Conservation (phyloP, 2,797 vertebrate genomes). For the Anniella stebbinsi region DNA sequence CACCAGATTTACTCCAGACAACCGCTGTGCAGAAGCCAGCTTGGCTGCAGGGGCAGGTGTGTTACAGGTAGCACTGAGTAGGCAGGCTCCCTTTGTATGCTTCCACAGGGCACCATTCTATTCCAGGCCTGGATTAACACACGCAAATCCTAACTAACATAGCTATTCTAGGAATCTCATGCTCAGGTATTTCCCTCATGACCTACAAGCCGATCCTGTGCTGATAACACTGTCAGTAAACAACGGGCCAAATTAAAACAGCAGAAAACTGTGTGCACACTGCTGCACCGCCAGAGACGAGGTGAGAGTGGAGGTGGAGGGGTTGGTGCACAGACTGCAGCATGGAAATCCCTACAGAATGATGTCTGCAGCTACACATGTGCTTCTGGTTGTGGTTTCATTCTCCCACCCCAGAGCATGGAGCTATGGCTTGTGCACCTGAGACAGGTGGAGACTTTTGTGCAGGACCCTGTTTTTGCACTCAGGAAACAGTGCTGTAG, state of each 20-base stretch:
- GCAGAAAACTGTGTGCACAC: too few relatives aligned
- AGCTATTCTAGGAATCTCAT: conserved; percentile 19
- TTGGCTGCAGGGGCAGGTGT: background rate
- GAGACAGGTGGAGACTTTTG: background rate
- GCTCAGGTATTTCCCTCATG: background rate
- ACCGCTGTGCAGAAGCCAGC: background rate
- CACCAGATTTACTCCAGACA: background rate
- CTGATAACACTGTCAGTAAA: background rate
- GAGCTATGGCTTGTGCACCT: background rate
- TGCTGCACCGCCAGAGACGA: background rate
- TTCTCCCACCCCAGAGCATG: background rate
- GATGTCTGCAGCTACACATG: background rate
- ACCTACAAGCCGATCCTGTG: conserved; percentile 4
- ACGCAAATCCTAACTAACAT: conserved; percentile 11
- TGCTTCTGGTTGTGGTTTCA: background rate
- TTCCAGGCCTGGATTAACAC: conserved; percentile 24
- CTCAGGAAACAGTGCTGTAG: too few relatives aligned
- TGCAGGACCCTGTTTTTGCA: too few relatives aligned
- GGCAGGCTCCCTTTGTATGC: background rate
- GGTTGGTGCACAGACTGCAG: background rate
- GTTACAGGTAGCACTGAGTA: background rate
- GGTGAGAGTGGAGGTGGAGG: too few relatives aligned
- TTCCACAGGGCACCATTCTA: background rate
- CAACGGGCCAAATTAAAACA: background rate
- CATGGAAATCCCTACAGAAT: background rate